phyloP scores from a whole-genome alignment of 2,888 invertebrate species.

The Diaphora mendica region DNA sequence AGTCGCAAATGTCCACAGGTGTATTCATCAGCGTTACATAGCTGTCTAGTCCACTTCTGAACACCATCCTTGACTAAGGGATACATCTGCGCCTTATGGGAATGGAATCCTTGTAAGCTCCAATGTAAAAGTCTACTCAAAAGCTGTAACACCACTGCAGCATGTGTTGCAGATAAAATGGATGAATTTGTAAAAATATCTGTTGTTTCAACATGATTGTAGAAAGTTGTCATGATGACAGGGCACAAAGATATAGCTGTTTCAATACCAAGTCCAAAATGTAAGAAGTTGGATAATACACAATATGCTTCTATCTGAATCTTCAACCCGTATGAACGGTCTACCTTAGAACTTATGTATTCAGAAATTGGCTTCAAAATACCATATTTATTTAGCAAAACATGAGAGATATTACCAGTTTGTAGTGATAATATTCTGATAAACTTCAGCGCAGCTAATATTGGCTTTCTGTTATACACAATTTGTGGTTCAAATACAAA shows the following conservation, averaged over 20 bases:
- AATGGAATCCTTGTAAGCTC: conserved; percentile 57
- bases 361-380: conserved; percentile 84
- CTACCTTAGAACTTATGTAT: conserved; percentile 85
- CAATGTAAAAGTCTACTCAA: conserved; percentile 69
- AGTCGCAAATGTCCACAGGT: conserved; percentile 79
- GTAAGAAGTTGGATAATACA: conserved; percentile 85
- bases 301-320: conserved; percentile 89
- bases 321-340: conserved; percentile 82
- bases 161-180: conserved; percentile 85
- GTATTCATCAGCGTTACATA: conserved; percentile 70
- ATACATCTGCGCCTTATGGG: conserved; percentile 71
- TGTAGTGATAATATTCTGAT: conserved; percentile 90
- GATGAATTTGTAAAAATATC: conserved; percentile 79
- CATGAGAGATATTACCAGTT: conserved; percentile 82
- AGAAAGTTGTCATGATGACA: conserved; percentile 84
- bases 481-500: conserved; percentile 74
- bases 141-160: conserved; percentile 84
- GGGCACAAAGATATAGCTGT: conserved; percentile 82
- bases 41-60: conserved; percentile 82
- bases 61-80: conserved; percentile 75
- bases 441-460: conserved; percentile 90
- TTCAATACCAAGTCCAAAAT: conserved; percentile 82
- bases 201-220: conserved; percentile 87
- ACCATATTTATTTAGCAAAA: conserved; percentile 84
- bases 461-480: conserved; percentile 88